phyloP scores from a whole-genome alignment of 2,888 invertebrate genomes.

The Loripinus fragilis region DNA sequence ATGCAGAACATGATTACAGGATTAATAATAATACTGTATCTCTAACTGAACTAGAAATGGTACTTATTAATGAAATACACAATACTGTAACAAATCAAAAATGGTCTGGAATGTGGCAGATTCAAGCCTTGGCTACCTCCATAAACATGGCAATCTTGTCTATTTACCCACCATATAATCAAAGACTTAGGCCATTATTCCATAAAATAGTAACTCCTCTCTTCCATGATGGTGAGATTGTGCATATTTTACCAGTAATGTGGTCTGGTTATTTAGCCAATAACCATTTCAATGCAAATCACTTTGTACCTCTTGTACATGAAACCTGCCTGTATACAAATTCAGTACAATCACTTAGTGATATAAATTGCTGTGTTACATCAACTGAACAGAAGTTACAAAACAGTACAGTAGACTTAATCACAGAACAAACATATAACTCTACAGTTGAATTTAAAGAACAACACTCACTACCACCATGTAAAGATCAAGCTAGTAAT shows the following conservation, averaged over 20 bases:
- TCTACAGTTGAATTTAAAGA: too few species aligned
- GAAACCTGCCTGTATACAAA: too few species aligned
- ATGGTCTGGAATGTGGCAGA: slow-evolving; percentile 36
- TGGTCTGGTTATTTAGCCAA: slow-evolving; percentile 23
- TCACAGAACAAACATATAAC: too few species aligned
- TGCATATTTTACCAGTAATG: slow-evolving; percentile 21
- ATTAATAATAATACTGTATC: neutral
- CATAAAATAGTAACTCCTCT: slow-evolving; percentile 20
- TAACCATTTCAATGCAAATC: slow-evolving; percentile 19
- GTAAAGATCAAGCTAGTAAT: too few species aligned
- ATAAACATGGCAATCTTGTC: slow-evolving; percentile 23
- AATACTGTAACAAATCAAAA: slow-evolving; percentile 8
- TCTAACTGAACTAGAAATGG: slow-evolving; percentile 17
- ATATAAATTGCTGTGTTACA: too few species aligned
- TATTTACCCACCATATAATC: slow-evolving; percentile 27
- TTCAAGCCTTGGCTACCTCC: slow-evolving; percentile 24
- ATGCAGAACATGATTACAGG: slow-evolving; percentile 5
- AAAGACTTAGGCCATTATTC: neutral
- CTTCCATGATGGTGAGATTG: neutral
- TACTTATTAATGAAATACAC: slow-evolving; percentile 21
- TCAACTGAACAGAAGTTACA: too few species aligned
- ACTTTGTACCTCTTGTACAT: slow-evolving; percentile 32
- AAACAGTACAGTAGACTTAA: too few species aligned
- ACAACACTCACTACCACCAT: too few species aligned
- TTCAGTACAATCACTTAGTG: too few species aligned